Percentiles rank a stretch among this genome's conserved stretches.
Evolutionary conservation across 2,113 vertebrate genomes (phyloP).

Genomic region (Leptobrachium ailaonicum): DNA sequence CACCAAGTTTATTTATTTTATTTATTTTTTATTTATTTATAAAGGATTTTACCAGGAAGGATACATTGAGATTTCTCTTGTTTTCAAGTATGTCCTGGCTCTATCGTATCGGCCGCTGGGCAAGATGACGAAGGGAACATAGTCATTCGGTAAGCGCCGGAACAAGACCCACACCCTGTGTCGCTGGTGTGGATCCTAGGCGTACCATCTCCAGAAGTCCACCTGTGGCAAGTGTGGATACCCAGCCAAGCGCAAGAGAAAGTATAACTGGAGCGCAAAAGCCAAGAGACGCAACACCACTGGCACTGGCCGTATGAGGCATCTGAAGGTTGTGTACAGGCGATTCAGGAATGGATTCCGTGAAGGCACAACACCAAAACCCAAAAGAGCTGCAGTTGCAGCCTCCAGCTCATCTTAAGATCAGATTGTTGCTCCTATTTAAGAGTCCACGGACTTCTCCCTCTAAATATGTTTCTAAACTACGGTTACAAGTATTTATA

Average conservation of each 20-base stretch:
- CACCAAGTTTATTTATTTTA: too few species aligned
- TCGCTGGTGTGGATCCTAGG: slow-evolving; percentile 95
- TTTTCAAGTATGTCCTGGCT: too few species aligned
- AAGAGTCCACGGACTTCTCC: too few species aligned
- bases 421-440: slow-evolving; percentile 61
- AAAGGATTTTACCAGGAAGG: too few species aligned
- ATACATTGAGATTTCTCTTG: too few species aligned
- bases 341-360: slow-evolving; percentile 99
- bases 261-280: slow-evolving; percentile 98
- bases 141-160: slow-evolving; percentile 94
- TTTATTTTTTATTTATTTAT: too few species aligned
- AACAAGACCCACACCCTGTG: slow-evolving; percentile 98
- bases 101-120: too few species aligned
- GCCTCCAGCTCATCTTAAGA: slow-evolving; percentile 94
- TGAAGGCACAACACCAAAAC: slow-evolving; percentile 95
- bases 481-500: too few species aligned
- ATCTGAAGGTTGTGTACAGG: slow-evolving; percentile 94
- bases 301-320: slow-evolving; percentile 94
- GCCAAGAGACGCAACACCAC: slow-evolving; percentile 97
- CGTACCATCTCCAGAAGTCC: slow-evolving; percentile 95
- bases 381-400: slow-evolving; percentile 90
- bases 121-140: slow-evolving; percentile 99
- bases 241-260: slow-evolving; percentile 96
- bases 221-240: slow-evolving; percentile 96
- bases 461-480: too few species aligned